These are phyloP conservation scores for Aspidiotus rigidus DNA, from an alignment of 2,888 invertebrate species.

Conservation along the genomic window DNA sequence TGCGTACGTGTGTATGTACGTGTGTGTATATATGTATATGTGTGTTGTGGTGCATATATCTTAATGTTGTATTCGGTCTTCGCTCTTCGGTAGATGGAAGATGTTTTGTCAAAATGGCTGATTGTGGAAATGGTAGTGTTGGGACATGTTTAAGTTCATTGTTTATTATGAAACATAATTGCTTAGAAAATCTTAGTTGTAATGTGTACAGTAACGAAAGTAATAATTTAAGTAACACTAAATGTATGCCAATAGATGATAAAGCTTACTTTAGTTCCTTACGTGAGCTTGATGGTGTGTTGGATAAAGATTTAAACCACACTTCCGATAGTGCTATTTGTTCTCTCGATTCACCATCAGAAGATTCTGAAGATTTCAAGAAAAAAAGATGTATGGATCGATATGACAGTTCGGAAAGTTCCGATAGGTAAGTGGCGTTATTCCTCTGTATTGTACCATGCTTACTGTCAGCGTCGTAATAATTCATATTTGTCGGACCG, in stretches of 20 bases:
- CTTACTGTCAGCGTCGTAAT: too few relatives aligned
- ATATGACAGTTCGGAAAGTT: constrained; percentile 86
- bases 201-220: constrained; percentile 23
- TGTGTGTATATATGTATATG: constrained; percentile 8
- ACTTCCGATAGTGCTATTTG: constrained; percentile 28
- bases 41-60: constrained; percentile 10
- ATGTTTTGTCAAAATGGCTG: constrained; percentile 33
- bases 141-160: constrained; percentile 32
- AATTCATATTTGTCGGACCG: too few relatives aligned
- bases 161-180: constrained; percentile 33
- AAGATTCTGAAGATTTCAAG: constrained; percentile 46
- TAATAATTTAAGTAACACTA: constrained; percentile 13
- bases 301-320: constrained; percentile 17
- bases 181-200: constrained; percentile 28
- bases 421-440: constrained; percentile 69
- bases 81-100: constrained; percentile 21
- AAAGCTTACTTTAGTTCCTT: constrained; percentile 27
- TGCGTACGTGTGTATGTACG: constrained; percentile 7
- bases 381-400: constrained; percentile 80
- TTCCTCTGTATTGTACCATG: neutral
- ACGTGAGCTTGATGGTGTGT: constrained; percentile 14
- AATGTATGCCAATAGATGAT: constrained; percentile 19
- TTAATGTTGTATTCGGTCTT: constrained; percentile 17
- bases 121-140: constrained; percentile 30
- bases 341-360: constrained; percentile 16